A percentile compares a stretch with the other conserved stretches of the same genome.
These are phyloP conservation scores for Malurus alboscapulatus DNA, from an alignment of 2,113 vertebrate species.

Conservation along the genomic window DNA sequence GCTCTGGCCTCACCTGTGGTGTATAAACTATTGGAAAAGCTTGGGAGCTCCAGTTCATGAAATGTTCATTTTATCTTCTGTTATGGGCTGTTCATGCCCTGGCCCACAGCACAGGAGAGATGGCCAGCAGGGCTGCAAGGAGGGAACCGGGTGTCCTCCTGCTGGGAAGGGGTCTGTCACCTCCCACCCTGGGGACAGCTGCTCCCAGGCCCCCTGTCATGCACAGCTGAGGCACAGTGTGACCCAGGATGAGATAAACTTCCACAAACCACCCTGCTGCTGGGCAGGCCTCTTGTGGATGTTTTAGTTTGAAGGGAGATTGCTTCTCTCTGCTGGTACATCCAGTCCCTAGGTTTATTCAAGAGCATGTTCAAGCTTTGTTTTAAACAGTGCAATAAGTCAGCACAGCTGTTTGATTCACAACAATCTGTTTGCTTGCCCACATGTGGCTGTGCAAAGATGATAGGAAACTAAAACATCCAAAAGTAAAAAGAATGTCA, in stretches of 20 bases:
- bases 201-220: fast-evolving
- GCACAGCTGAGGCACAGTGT: fast-evolving
- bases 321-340: background rate
- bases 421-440: constrained; percentile 24
- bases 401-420: background rate
- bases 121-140: background rate
- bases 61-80: background rate
- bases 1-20: background rate
- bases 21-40: background rate
- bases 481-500: background rate
- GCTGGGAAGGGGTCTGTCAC: background rate
- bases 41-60: background rate
- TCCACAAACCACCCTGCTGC: background rate
- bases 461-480: background rate
- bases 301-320: background rate
- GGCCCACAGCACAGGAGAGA: background rate
- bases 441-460: background rate
- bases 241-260: background rate
- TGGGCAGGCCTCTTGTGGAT: fast-evolving
- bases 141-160: fast-evolving
- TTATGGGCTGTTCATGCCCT: background rate
- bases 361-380: background rate
- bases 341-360: background rate
- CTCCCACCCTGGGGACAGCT: fast-evolving
- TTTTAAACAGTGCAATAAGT: constrained; percentile 1